Conservation (phyloP, 2,797 vertebrate genomes). For the Poecile montanus region DNA sequence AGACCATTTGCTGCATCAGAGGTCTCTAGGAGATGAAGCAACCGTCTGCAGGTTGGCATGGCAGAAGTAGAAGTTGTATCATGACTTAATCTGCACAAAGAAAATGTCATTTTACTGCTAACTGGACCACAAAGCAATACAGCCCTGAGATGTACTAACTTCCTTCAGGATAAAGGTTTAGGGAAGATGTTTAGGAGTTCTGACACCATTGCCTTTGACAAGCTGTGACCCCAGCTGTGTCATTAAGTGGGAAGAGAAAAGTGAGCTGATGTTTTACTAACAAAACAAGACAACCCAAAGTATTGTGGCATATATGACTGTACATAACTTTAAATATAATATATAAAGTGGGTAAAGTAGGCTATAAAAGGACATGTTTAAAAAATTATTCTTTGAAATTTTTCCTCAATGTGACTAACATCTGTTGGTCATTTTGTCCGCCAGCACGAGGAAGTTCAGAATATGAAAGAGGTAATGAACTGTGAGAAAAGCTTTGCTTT, state of each 20-base stretch:
- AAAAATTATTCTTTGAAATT: constrained; percentile 38
- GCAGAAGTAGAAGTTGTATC: neutral
- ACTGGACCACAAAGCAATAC: neutral
- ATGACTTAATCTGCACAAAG: neutral
- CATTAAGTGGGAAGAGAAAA: neutral
- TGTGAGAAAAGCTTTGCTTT: constrained; percentile 41
- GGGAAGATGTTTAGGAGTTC: neutral
- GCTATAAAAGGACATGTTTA: constrained; percentile 37
- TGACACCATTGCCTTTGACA: neutral
- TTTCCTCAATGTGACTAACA: constrained; percentile 39
- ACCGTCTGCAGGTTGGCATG: neutral
- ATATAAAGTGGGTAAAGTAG: neutral
- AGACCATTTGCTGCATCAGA: neutral
- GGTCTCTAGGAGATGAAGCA: neutral
- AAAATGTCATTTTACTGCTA: neutral
- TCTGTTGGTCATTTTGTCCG: constrained; percentile 48
- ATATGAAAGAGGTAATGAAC: constrained; percentile 63
- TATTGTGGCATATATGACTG: neutral
- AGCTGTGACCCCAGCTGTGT: neutral
- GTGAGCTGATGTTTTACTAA: constrained; percentile 2
- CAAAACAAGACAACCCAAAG: neutral
- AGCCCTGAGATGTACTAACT: neutral
- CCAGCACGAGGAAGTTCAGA: constrained; percentile 21
- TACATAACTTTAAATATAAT: neutral
- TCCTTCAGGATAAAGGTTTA: neutral